phyloP scores from a whole-genome alignment of 2,888 invertebrate species.

The Carterocephalus palaemon region DNA sequence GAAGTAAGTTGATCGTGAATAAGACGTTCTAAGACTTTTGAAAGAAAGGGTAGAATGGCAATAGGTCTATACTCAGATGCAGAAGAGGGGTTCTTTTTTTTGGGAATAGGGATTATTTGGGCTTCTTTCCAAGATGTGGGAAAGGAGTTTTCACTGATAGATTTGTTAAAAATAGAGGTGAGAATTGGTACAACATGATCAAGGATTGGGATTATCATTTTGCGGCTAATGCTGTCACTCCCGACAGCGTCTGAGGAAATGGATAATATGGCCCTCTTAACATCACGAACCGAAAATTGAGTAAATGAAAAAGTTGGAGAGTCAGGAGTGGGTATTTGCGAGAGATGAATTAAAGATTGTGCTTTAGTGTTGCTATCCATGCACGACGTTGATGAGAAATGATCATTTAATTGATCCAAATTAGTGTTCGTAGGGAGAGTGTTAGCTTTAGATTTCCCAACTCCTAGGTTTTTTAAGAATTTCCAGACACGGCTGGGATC shows the following conservation, averaged over 20 bases:
- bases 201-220: slow-evolving; percentile 13
- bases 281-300: not conserved
- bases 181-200: too few species aligned
- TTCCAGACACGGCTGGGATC: slow-evolving; percentile 3
- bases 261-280: too few species aligned
- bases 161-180: too few species aligned
- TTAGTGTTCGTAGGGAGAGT: not conserved
- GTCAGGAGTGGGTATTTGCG: slow-evolving; percentile 11
- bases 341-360: not conserved
- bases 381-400: slow-evolving; percentile 1
- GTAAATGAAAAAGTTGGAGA: slow-evolving; percentile 25
- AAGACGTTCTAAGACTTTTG: not conserved
- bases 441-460: slow-evolving; percentile 1
- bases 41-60: not conserved
- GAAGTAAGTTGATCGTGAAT: too few species aligned
- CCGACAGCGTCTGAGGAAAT: too few species aligned
- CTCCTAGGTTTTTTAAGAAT: slow-evolving; percentile 12
- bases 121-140: not conserved
- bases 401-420: not conserved
- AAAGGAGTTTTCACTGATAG: too few species aligned
- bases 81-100: too few species aligned
- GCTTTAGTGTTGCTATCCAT: not conserved
- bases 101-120: too few species aligned
- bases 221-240: not conserved
- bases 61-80: too few species aligned